A percentile compares a stretch with the other conserved stretches of the same genome.
Evolutionary conservation across 1,140 invertebrate species (phyloP).

Genomic region (Pissodes strobi): DNA sequence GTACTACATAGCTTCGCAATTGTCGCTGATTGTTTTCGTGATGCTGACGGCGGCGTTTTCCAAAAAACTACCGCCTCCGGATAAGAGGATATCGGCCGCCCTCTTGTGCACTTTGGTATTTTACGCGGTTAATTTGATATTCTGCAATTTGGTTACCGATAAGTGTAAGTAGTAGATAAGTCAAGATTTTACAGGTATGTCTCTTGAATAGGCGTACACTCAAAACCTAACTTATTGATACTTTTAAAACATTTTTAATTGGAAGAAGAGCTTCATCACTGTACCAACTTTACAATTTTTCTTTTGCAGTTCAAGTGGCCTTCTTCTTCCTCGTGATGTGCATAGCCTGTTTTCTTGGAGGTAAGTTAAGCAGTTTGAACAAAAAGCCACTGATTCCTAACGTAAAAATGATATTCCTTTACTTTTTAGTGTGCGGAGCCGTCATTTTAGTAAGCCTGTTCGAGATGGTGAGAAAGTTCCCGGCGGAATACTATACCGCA

Average conservation of each 20-base stretch:
- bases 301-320: constrained; percentile 31
- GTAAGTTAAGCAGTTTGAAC: constrained; percentile 19
- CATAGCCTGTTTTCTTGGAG: constrained; percentile 31
- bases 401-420: no score
- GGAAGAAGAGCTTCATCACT: no score
- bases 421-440: constrained; percentile 33
- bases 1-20: constrained; percentile 28
- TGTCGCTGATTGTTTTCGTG: constrained; percentile 28
- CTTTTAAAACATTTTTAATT: no score
- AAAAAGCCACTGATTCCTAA: background rate
- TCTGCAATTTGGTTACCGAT: constrained; percentile 35
- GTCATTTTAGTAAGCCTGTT: constrained; percentile 38
- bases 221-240: background rate
- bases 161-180: no score
- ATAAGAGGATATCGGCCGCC: constrained; percentile 30
- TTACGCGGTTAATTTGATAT: constrained; percentile 34
- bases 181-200: background rate
- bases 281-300: no score
- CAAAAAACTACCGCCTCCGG: constrained; percentile 28
- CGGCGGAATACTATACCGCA: constrained; percentile 32
- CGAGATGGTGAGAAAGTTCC: constrained; percentile 38
- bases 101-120: constrained; percentile 28
- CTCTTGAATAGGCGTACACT: background rate
- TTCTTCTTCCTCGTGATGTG: constrained; percentile 31
- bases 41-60: constrained; percentile 25